Evolutionary conservation across 2,113 vertebrate species (phyloP).

Genomic region (Cichladusa arquata): DNA sequence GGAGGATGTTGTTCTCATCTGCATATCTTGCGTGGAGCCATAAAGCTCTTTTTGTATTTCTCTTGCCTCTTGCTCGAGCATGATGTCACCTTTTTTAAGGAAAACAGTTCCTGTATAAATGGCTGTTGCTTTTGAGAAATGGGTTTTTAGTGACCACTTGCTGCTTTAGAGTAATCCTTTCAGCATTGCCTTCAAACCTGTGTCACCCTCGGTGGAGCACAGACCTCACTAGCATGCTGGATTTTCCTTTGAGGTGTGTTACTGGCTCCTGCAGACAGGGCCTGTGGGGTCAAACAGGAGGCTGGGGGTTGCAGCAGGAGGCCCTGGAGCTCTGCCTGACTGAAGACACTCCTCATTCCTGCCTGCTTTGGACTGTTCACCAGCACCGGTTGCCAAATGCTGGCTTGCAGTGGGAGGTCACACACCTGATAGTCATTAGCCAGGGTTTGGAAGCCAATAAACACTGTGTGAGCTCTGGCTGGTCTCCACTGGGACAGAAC

Average conservation of each 20-base stretch:
- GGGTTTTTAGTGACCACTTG: neutral
- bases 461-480: neutral
- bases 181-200: neutral
- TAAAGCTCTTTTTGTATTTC: constrained; percentile 63
- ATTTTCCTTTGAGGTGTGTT: neutral
- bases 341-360: neutral
- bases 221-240: neutral
- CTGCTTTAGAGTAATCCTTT: neutral
- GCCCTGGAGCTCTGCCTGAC: neutral
- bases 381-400: neutral
- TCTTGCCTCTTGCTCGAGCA: constrained; percentile 32
- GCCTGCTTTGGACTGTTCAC: neutral
- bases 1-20: constrained; percentile 6
- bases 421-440: neutral
- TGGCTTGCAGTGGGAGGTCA: neutral
- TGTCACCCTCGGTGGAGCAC: neutral
- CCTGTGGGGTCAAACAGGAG: neutral
- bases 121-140: neutral
- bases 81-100: constrained; percentile 43
- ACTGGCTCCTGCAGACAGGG: neutral
- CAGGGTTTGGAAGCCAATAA: neutral
- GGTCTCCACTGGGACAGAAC: neutral
- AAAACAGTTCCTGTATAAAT: neutral
- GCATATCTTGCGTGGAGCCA: constrained; percentile 15
- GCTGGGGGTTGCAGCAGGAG: neutral